A percentile compares a stretch with the other conserved stretches of the same genome.
Conservation (phyloP, 2,888 invertebrate species). For the Andrena marginata region DNA sequence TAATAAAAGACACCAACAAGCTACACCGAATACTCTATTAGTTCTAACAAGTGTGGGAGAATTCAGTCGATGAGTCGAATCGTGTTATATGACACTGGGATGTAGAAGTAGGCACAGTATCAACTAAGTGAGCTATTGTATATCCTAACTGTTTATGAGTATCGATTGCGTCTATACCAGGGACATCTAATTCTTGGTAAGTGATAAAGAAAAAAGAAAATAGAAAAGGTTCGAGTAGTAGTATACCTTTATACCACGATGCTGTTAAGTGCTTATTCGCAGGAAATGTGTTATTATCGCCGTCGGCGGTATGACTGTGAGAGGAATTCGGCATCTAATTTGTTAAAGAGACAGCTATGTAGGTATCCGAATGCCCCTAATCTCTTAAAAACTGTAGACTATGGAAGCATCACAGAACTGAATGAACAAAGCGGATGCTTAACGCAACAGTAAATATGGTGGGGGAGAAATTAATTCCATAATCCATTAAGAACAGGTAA, state of each 20-base stretch:
- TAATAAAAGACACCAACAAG: conserved; percentile 80
- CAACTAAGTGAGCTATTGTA: conserved; percentile 52
- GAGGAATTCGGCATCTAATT: conserved; percentile 54
- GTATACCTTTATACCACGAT: conserved; percentile 55
- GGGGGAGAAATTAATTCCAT: conserved; percentile 61
- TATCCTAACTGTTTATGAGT: conserved; percentile 52
- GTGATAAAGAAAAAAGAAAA: conserved; percentile 36
- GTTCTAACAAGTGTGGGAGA: conserved; percentile 71
- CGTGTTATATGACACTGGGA: conserved; percentile 57
- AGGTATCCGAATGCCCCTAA: conserved; percentile 56
- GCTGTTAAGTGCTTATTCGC: conserved; percentile 50
- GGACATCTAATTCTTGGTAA: conserved; percentile 40
- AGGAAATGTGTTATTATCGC: conserved; percentile 43
- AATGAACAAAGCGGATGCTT: conserved; percentile 78
- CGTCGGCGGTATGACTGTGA: conserved; percentile 32
- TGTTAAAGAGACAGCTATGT: conserved; percentile 19
- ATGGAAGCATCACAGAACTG: conserved; percentile 74
- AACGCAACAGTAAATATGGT: conserved; percentile 69
- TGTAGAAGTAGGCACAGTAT: conserved; percentile 46
- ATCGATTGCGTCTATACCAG: conserved; percentile 48
- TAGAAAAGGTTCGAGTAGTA: conserved; percentile 45
- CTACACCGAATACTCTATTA: conserved; percentile 78
- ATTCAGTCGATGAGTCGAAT: conserved; percentile 64
- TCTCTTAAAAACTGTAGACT: conserved; percentile 40
- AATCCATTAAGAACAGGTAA: conserved; percentile 62